phyloP scores from a whole-genome alignment of 1,140 invertebrate genomes.

The Atta cephalotes region DNA sequence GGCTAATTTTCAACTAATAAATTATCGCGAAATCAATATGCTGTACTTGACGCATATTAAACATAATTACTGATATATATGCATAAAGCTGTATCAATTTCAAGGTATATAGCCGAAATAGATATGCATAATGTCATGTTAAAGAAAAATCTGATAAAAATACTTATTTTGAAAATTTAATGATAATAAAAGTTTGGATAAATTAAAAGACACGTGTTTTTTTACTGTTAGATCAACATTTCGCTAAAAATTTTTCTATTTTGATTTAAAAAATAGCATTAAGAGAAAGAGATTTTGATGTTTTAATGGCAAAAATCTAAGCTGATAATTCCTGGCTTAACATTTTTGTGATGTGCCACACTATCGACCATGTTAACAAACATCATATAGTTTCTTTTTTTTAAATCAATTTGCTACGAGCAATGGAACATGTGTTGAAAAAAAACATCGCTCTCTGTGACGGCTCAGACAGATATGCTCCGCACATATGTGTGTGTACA shows the following conservation, averaged over 20 bases:
- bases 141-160: not conserved
- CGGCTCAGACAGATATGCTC: constrained; percentile 12
- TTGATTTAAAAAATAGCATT: not conserved
- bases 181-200: not conserved
- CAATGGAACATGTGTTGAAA: constrained; percentile 43
- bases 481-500: constrained; percentile 8
- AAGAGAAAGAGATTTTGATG: not conserved
- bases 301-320: not conserved
- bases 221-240: not conserved
- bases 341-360: not conserved
- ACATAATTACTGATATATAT: constrained; percentile 42
- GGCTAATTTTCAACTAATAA: constrained; percentile 39
- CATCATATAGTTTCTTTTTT: constrained; percentile 31
- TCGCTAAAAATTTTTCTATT: not conserved
- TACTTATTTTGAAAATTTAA: not conserved
- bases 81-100: not conserved
- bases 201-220: not conserved
- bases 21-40: constrained; percentile 38
- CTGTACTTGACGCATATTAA: not conserved
- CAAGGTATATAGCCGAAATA: not conserved
- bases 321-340: not conserved
- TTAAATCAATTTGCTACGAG: constrained; percentile 37
- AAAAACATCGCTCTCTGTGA: constrained; percentile 27
- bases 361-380: not conserved
- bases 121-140: too few relatives aligned